phyloP scores from a whole-genome alignment of 2,797 vertebrate species.

The Trachops cirrhosus region DNA sequence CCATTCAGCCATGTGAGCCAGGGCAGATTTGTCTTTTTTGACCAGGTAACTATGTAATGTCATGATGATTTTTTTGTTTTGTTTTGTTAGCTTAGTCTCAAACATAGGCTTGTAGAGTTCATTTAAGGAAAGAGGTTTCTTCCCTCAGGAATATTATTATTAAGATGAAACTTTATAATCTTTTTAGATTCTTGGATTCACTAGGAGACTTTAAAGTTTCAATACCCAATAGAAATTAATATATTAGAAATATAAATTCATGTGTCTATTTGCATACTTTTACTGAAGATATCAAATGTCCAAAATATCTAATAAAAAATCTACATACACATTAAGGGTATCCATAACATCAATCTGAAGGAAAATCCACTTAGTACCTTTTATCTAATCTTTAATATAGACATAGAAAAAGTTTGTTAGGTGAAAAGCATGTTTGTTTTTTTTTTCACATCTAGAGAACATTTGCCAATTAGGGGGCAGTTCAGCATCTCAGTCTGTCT shows the following conservation, averaged over 20 bases:
- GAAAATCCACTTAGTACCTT: not conserved
- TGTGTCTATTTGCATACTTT: not conserved
- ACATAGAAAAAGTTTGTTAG: not conserved
- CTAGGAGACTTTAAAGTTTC: not conserved
- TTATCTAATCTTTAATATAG: not conserved
- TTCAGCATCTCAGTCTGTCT: not conserved
- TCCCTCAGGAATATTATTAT: not conserved
- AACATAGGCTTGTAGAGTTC: not conserved
- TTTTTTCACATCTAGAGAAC: not conserved
- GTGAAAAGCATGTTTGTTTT: not conserved
- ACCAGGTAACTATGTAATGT: not conserved
- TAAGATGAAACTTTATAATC: not conserved
- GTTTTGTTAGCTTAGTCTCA: not conserved
- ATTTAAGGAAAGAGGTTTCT: not conserved
- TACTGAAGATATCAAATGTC: not conserved
- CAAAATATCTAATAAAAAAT: not conserved
- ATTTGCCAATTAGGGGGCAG: not conserved
- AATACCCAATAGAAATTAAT: not conserved
- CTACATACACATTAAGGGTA: not conserved
- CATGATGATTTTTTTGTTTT: not conserved
- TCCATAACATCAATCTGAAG: not conserved
- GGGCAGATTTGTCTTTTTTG: not conserved
- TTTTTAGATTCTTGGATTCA: constrained; percentile 1
- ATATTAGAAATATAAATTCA: not conserved
- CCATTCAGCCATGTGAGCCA: not conserved